Evolutionary conservation across 2,888 invertebrate genomes (phyloP).

Genomic region (Apamea anceps): DNA sequence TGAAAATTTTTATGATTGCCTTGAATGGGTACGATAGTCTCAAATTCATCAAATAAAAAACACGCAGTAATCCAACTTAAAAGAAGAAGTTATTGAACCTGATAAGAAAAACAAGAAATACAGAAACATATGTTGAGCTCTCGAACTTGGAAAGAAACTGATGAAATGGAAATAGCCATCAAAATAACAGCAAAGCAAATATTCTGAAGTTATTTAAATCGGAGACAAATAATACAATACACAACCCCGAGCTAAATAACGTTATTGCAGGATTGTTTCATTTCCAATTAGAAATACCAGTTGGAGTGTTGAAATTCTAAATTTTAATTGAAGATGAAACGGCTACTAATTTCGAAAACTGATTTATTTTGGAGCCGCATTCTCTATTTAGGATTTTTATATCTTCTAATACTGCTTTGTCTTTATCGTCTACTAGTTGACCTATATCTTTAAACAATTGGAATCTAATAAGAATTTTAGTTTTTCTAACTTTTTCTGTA

Average conservation of each 20-base stretch:
- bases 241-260: conserved; percentile 21
- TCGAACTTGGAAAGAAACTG: neutral
- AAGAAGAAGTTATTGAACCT: neutral
- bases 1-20: too few relatives aligned
- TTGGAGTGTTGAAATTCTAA: conserved; percentile 32
- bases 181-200: conserved; percentile 24
- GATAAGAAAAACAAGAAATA: conserved; percentile 15
- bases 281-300: conserved; percentile 44
- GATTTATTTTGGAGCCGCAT: conserved; percentile 1
- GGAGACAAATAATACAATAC: conserved; percentile 30
- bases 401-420: neutral
- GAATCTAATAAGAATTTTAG: neutral
- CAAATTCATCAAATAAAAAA: neutral
- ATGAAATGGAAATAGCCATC: conserved; percentile 17
- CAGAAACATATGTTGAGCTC: neutral
- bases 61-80: neutral
- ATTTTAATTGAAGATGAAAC: conserved; percentile 38
- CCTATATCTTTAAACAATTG: neutral
- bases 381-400: neutral
- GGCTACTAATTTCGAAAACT: conserved; percentile 23
- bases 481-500: neutral
- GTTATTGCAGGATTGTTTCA: conserved; percentile 36
- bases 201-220: conserved; percentile 36
- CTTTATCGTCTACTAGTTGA: neutral
- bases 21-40: neutral